Base-by-base conservation (phyloP, 2,113 vertebrate species). In the Heterocephalus glaber region DNA sequence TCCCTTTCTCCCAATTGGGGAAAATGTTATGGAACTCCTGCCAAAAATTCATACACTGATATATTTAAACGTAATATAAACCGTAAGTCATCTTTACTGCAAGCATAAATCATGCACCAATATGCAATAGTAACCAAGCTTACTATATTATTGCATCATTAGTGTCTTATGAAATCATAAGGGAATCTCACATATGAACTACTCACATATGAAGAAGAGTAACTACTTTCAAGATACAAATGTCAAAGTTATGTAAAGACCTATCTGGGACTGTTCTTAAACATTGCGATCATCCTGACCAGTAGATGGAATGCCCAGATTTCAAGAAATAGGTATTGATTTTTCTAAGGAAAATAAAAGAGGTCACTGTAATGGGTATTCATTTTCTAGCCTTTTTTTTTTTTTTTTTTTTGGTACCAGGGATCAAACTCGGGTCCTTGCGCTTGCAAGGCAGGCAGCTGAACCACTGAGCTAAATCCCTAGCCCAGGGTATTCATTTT, bases 11-110 rank as follows among this genome's bases (percentile, higher is more conserved):
- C 49, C 2, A 16, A 24, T 0, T 86, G 24, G 14, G 30, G 47
- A 93, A 93, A 86, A 88, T 80, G 16, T 28, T 93, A 80, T 8
- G 5, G 14, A 86, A 86, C 10, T 35, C 8, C 26, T 89, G 30
- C 14, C 35, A 80, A 52, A 54, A 76, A 65, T 52, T 85, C 19
- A 63, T 58, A 10, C 52, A 28, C 1, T 63, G 58, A 61, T 83
- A 56, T 44, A 76, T 86, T 84, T 81, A 63, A 87, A 63, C 26
- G 83, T 47, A 72, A 93, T 63, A 72, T 88, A 81, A 72, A 66
- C 60, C 52, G 54, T 63, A 65, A 92, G 1, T 74, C 61, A 54
- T 60, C 30, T 86, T 93, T 92, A 10, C 11, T 52, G 49, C 35
- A 81, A 80, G n/a, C 22, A 89, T 85, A 92, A 82, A 74, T 72